phyloP scores from a whole-genome alignment of 1,140 invertebrate genomes.

The Papilio helenus region DNA sequence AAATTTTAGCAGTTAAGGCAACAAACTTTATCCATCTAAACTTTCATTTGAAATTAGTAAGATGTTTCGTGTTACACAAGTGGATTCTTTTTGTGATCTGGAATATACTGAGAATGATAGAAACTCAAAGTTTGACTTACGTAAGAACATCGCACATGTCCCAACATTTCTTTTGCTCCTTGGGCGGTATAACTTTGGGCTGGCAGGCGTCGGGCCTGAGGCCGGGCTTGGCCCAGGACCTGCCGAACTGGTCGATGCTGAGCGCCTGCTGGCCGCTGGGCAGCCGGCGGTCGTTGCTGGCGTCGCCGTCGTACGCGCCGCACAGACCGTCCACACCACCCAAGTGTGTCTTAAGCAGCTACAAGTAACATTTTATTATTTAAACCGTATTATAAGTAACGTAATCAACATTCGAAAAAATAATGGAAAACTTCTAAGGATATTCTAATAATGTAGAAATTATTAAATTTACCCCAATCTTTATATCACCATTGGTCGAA shows the following conservation, averaged over 20 bases:
- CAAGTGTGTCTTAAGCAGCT: slow-evolving; percentile 83
- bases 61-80: background rate
- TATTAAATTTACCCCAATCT: slow-evolving; percentile 85
- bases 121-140: slow-evolving; percentile 50
- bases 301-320: slow-evolving; percentile 88
- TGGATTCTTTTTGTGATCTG: background rate
- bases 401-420: background rate
- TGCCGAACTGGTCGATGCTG: slow-evolving; percentile 88
- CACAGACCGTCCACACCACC: slow-evolving; percentile 90
- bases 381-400: background rate
- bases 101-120: background rate
- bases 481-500: slow-evolving; percentile 87
- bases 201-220: slow-evolving; percentile 84
- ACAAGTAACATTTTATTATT: background rate
- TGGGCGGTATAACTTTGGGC: slow-evolving; percentile 84
- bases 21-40: no score
- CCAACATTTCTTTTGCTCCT: slow-evolving; percentile 85
- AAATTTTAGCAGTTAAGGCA: slow-evolving; percentile 24
- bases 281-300: slow-evolving; percentile 86
- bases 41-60: no score
- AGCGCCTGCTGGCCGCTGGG: slow-evolving; percentile 86
- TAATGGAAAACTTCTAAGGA: background rate
- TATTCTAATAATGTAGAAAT: background rate
- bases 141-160: slow-evolving; percentile 66
- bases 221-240: slow-evolving; percentile 86